Percentiles rank a stretch among this genome's conserved stretches.
These are phyloP conservation scores for Dione juno DNA, from an alignment of 2,888 invertebrate species.

Conservation along the genomic window DNA sequence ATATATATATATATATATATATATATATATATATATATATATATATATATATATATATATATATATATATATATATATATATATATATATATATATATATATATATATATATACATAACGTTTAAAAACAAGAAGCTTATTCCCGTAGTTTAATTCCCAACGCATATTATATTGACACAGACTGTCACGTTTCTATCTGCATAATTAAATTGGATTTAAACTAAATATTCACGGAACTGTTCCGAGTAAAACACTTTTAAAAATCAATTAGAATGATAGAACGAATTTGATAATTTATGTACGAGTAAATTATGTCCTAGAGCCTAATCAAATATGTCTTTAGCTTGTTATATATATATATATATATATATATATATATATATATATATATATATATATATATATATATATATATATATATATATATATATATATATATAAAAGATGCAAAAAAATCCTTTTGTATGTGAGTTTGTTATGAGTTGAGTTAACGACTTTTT, in stretches of 20 bases:
- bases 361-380: no score
- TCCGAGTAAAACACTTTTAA: not conserved
- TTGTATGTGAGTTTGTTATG: no score
- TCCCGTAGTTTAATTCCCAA: conserved; percentile 4
- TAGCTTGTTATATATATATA: no score
- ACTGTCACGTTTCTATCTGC: conserved; percentile 12
- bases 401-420: no score
- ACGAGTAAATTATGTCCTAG: not conserved
- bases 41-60: not conserved
- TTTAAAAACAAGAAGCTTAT: conserved; percentile 5
- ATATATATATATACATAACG: not conserved
- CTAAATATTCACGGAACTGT: conserved; percentile 9
- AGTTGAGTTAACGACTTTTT: no score
- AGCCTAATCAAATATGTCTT: not conserved
- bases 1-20: not conserved
- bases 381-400: no score
- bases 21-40: not conserved
- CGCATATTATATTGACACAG: conserved; percentile 19
- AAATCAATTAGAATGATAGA: not conserved
- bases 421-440: no score
- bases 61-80: no score
- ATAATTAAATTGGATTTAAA: conserved; percentile 24
- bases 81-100: not conserved
- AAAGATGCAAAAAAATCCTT: no score
- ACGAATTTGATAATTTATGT: not conserved